Conservation (phyloP, 2,888 invertebrate species). For the Drosophila basisetae region DNA sequence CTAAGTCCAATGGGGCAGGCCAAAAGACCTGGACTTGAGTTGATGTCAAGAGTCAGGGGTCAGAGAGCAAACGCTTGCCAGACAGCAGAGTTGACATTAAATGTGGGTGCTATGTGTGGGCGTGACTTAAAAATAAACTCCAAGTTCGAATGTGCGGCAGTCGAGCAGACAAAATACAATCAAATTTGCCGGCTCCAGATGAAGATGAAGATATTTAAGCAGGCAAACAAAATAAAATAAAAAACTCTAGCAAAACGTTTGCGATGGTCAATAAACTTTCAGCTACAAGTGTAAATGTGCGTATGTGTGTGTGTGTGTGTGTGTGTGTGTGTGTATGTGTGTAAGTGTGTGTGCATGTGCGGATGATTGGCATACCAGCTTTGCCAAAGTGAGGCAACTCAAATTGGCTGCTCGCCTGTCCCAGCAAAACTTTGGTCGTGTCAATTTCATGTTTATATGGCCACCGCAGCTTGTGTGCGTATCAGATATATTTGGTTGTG, state of each 20-base stretch:
- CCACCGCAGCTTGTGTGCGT: slow-evolving; percentile 9
- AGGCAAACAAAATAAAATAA: slow-evolving; percentile 54
- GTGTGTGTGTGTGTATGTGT: slow-evolving; percentile 11
- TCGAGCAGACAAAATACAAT: slow-evolving; percentile 66
- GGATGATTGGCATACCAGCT: slow-evolving; percentile 38
- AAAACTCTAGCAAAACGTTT: slow-evolving; percentile 33
- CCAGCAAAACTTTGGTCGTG: slow-evolving; percentile 32
- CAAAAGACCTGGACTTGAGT: slow-evolving; percentile 34
- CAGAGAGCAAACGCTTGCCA: slow-evolving; percentile 23
- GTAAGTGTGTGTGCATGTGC: slow-evolving; percentile 5
- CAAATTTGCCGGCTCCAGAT: slow-evolving; percentile 62
- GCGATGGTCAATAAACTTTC: slow-evolving; percentile 64
- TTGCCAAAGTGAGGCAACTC: slow-evolving; percentile 21
- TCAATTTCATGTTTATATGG: slow-evolving; percentile 45
- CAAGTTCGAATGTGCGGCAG: slow-evolving; percentile 48
- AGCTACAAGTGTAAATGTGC: slow-evolving; percentile 15
- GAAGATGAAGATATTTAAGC: slow-evolving; percentile 70
- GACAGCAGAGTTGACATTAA: slow-evolving; percentile 9
- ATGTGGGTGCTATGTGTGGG: slow-evolving; percentile 14
- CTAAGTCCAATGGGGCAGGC: slow-evolving; percentile 50
- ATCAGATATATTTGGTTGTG: slow-evolving; percentile 25
- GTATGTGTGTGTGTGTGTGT: slow-evolving; percentile 8
- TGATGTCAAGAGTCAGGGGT: slow-evolving; percentile 31
- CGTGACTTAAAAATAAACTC: slow-evolving; percentile 69
- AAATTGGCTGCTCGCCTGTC: slow-evolving; percentile 40